Evolutionary conservation across 2,797 vertebrate genomes (phyloP).

Genomic region (Poecile montanus): DNA sequence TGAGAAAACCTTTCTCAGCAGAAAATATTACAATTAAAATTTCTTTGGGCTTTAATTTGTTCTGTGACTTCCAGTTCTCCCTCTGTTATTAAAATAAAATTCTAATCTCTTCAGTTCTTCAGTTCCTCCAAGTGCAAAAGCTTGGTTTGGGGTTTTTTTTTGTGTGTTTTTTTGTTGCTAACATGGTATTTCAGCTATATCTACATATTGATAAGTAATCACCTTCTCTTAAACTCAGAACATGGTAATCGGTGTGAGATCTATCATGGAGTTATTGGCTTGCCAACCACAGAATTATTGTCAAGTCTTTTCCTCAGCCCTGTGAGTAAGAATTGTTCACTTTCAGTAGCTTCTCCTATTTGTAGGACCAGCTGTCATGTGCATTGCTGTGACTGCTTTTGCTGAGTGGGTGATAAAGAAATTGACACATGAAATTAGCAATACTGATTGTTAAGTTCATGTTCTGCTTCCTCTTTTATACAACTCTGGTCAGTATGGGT

Average conservation of each 20-base stretch:
- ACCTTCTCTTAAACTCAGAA: not conserved
- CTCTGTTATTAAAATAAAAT: not conserved
- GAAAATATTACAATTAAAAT: not conserved
- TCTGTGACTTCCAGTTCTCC: not conserved
- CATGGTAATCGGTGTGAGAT: not conserved
- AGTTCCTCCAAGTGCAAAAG: not conserved
- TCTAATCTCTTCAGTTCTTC: not conserved
- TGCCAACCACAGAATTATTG: not conserved
- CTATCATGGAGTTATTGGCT: not conserved
- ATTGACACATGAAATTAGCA: not conserved
- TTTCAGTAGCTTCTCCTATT: not conserved
- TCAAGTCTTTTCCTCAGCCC: not conserved
- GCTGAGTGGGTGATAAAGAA: not conserved
- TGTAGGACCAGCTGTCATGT: not conserved
- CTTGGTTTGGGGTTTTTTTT: fast-evolving
- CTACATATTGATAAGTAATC: not conserved
- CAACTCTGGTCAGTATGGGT: not conserved
- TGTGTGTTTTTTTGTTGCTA: not conserved
- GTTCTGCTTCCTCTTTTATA: not conserved
- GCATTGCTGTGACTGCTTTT: not conserved
- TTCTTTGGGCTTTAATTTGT: not conserved
- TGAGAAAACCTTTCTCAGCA: not conserved
- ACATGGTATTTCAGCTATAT: not conserved
- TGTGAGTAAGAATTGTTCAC: not conserved
- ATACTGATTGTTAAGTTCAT: not conserved